phyloP scores from a whole-genome alignment of 2,888 invertebrate genomes.

The Phengaris arion region DNA sequence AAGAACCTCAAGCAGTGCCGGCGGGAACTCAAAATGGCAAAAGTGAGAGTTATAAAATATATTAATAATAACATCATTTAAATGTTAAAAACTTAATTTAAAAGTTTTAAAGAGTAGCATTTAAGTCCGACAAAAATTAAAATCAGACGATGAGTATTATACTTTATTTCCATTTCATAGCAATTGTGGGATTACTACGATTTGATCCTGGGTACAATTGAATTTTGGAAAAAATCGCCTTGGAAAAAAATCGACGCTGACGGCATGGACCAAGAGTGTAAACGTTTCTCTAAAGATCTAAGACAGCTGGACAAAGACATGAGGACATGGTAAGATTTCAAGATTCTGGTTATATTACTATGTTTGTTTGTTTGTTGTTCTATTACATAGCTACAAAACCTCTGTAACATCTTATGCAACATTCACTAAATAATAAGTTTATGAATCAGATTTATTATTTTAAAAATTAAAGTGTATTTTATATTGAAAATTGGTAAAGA shows the following conservation, averaged over 20 bases:
- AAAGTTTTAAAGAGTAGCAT: too few relatives aligned
- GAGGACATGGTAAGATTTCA: conserved; percentile 80
- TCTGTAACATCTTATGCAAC: too few relatives aligned
- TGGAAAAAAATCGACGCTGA: conserved; percentile 98
- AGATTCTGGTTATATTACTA: neutral
- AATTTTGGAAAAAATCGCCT: conserved; percentile 95
- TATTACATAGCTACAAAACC: neutral
- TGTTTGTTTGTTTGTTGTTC: neutral
- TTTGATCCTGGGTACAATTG: conserved; percentile 89
- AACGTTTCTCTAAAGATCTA: conserved; percentile 92
- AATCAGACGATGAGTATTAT: neutral
- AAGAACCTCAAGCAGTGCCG: conserved; percentile 86
- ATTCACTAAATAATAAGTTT: too few relatives aligned
- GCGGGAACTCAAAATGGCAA: conserved; percentile 86
- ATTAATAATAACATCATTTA: too few relatives aligned
- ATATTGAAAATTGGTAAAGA: neutral
- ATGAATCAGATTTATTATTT: too few relatives aligned
- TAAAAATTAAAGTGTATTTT: too few relatives aligned
- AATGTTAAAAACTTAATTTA: too few relatives aligned
- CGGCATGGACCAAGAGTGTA: conserved; percentile 96
- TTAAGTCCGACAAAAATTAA: too few relatives aligned
- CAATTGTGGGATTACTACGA: conserved; percentile 94
- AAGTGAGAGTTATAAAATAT: conserved; percentile 63
- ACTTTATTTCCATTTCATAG: conserved; percentile 54
- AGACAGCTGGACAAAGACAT: conserved; percentile 89